Percentiles rank a stretch among this genome's conserved stretches.
These are phyloP conservation scores for Urocynchramus pylzowi DNA, from an alignment of 2,113 vertebrate genomes.

Conservation along the genomic window DNA sequence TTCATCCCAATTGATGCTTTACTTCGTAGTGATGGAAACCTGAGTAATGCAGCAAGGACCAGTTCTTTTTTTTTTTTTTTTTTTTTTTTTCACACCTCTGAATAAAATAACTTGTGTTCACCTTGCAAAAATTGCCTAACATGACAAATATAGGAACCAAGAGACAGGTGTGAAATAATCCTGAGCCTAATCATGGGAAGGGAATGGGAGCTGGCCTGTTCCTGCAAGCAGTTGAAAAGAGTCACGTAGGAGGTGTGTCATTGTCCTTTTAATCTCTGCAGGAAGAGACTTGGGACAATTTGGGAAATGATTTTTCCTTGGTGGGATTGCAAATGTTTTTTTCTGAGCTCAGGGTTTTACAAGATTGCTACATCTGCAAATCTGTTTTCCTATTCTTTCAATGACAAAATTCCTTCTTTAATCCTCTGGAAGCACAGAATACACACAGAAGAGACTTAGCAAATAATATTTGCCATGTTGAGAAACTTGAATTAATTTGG, in stretches of 20 bases:
- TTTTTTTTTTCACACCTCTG: not conserved
- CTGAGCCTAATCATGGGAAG: not conserved
- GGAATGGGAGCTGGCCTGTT: not conserved
- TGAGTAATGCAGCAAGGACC: conserved; percentile 9
- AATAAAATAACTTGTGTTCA: conserved; percentile 25
- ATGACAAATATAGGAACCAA: not conserved
- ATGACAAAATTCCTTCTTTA: not conserved
- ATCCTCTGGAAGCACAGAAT: not conserved
- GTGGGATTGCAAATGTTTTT: not conserved
- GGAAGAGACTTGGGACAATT: not conserved
- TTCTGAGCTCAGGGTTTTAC: not conserved
- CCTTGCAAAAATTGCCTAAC: not conserved
- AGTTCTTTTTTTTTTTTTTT: not conserved
- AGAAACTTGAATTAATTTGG: not conserved
- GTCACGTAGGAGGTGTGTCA: not conserved
- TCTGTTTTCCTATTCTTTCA: not conserved
- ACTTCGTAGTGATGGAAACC: conserved; percentile 32
- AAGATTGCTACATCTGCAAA: conserved; percentile 5
- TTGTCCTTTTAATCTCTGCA: conserved; percentile 27
- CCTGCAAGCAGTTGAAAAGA: not conserved
- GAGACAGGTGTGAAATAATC: not conserved
- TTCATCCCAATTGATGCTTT: conserved; percentile 47
- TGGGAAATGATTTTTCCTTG: not conserved
- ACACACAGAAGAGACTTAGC: not conserved
- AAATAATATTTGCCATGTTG: not conserved